Conservation (phyloP, 2,113 vertebrate genomes). For the Hoplias malabaricus region DNA sequence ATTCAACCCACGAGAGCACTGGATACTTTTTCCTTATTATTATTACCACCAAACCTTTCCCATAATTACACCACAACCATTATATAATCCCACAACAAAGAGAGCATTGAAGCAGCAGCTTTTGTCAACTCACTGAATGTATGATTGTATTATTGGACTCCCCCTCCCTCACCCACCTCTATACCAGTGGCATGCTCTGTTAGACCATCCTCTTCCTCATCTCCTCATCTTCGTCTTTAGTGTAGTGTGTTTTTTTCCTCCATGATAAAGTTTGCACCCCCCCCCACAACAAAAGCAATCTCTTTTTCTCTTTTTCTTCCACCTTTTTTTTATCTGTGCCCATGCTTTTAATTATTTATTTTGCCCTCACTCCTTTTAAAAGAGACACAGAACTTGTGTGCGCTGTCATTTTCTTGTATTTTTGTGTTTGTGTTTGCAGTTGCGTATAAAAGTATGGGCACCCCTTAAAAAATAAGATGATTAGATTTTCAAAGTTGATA, state of each 20-base stretch:
- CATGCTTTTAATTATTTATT: slow-evolving; percentile 61
- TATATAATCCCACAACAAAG: slow-evolving; percentile 99
- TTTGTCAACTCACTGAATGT: slow-evolving; percentile 97
- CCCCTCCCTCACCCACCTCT: slow-evolving; percentile 77
- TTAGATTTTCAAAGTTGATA: too few relatives aligned
- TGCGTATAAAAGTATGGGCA: too few relatives aligned
- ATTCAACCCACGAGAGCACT: slow-evolving; percentile 75
- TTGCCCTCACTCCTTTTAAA: too few relatives aligned
- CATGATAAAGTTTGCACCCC: too few relatives aligned
- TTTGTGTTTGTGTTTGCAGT: too few relatives aligned
- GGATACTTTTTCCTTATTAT: slow-evolving; percentile 90
- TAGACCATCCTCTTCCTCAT: slow-evolving; percentile 60
- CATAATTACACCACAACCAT: slow-evolving; percentile 99
- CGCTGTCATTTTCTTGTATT: too few relatives aligned
- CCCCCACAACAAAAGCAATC: slow-evolving; percentile 29
- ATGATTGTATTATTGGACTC: slow-evolving; percentile 95
- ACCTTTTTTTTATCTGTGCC: slow-evolving; percentile 67
- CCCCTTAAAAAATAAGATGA: too few relatives aligned
- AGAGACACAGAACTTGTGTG: not conserved
- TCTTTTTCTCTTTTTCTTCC: slow-evolving; percentile 73
- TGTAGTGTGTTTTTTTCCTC: too few relatives aligned
- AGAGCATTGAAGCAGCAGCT: slow-evolving; percentile 93
- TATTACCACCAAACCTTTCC: slow-evolving; percentile 81
- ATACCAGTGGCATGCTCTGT: slow-evolving; percentile 65
- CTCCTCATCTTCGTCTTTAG: too few relatives aligned